Evolutionary conservation across 1,140 invertebrate genomes (phyloP), one percentile per base, ranked within the genome.

Genomic region (Drosophila varians): DNA sequence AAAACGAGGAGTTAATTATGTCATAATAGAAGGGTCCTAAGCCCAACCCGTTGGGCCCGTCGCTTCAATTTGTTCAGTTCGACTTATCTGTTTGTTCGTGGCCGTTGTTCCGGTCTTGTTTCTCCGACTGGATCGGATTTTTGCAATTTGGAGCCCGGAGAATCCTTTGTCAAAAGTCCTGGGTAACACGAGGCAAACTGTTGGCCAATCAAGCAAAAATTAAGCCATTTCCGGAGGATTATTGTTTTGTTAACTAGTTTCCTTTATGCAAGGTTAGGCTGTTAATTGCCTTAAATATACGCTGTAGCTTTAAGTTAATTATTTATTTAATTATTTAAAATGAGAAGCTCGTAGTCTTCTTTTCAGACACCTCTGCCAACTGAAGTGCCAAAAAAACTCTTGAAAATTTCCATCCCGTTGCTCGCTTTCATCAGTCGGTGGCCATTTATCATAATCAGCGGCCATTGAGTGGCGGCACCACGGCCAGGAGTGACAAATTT

Each of bases 1-100:
- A 69, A 75, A 76, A 86, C 76, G 77, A 80, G 76, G 68, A 86
- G 80, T 84, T 84, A 84, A 84, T 84, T 84, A 80, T 87, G 80
- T 86, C 82, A 78, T 86, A 84, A 84, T 86, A 77, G 77, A 9
- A 31, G 9, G 28, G n/a, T 36, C 16, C 21, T 47, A 46, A 52
- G 28, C 46, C 61, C 28, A 66, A 66, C 62, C 66, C 62, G 60
- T 66, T 66, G 25, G 36, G 62, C 38, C 58, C 45, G 38, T 36
- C 14, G 34, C 12, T 34, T n/a, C n/a, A 4, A 12, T n/a, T n/a
- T n/a, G n/a, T 36, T 36, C 14, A 14, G 9, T 25, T 26, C 19
- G 38, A 34, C n/a, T 52, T 38, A 66, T 66, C 62, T 66, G 60
- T 66, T 66, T 66, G 60, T 36, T 16, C 66, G 60, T 71, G 74